Conservation (phyloP, 2,888 invertebrate species). For the Athalia cordata region DNA sequence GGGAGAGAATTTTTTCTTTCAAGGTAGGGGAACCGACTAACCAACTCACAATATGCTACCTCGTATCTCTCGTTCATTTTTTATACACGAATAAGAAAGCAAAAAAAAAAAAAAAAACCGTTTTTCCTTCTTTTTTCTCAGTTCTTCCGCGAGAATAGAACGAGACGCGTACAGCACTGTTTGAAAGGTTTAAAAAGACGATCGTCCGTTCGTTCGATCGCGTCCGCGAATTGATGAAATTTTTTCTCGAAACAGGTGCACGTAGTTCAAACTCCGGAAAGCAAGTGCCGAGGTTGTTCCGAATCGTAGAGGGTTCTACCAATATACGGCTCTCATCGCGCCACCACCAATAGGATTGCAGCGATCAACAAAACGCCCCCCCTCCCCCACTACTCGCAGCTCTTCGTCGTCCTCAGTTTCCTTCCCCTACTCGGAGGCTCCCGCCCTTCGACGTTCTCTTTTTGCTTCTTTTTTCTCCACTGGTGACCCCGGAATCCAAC, state of each 20-base stretch:
- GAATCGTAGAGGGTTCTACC: background rate
- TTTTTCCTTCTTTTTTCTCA: background rate
- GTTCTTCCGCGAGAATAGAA: background rate
- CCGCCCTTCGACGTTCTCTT: constrained; percentile 68
- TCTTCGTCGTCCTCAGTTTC: constrained; percentile 74
- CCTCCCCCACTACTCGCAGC: background rate
- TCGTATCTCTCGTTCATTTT: too few species aligned
- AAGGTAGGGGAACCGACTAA: too few species aligned
- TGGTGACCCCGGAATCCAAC: background rate
- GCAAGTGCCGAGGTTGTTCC: constrained; percentile 38
- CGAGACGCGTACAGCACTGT: constrained; percentile 9
- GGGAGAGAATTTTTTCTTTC: too few species aligned
- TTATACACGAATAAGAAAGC: background rate
- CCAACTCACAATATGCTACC: too few species aligned
- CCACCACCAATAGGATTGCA: constrained; percentile 4
- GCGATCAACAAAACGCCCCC: constrained; percentile 67
- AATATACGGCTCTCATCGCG: background rate
- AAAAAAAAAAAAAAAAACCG: background rate
- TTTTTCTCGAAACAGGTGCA: constrained; percentile 10
- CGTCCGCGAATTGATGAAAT: background rate
- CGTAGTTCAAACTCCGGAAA: constrained; percentile 41
- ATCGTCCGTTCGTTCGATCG: too few species aligned
- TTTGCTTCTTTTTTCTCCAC: background rate
- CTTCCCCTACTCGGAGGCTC: constrained; percentile 63
- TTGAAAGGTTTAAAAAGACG: too few species aligned